Evolutionary conservation across 2,888 invertebrate species (phyloP).

Genomic region (Zelleria hepariella): DNA sequence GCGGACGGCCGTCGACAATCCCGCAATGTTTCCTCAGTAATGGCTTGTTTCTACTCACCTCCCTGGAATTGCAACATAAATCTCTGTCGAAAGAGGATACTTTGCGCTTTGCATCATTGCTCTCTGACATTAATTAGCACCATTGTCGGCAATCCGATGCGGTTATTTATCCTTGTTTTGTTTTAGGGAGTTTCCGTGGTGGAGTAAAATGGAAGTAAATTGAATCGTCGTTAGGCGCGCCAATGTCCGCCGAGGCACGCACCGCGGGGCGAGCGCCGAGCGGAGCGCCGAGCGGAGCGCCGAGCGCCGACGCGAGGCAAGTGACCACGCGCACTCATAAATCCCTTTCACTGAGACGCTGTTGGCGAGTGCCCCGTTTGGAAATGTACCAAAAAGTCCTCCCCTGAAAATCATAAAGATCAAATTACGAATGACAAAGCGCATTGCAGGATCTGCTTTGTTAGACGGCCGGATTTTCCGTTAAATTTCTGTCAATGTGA

Average conservation of each 20-base stretch:
- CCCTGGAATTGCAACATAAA: slow-evolving; percentile 45
- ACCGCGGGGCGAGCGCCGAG: background rate
- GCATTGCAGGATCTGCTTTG: slow-evolving; percentile 22
- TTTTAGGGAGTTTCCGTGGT: background rate
- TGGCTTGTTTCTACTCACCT: slow-evolving; percentile 37
- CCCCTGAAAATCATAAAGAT: slow-evolving; percentile 46
- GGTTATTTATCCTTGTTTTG: background rate
- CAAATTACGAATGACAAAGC: slow-evolving; percentile 41
- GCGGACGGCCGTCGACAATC: slow-evolving; percentile 36
- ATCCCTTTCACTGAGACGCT: slow-evolving; percentile 35
- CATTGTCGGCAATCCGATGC: background rate
- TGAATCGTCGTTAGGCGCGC: background rate
- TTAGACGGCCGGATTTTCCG: background rate
- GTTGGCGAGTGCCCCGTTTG: slow-evolving; percentile 52
- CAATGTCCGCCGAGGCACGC: background rate
- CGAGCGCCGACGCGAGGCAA: slow-evolving; percentile 23
- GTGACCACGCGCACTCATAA: slow-evolving; percentile 39
- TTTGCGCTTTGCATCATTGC: slow-evolving; percentile 30
- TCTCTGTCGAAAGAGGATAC: slow-evolving; percentile 39
- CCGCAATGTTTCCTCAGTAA: slow-evolving; percentile 33
- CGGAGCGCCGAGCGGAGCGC: too few relatives aligned
- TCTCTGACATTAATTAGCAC: slow-evolving; percentile 9
- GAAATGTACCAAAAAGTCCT: slow-evolving; percentile 58
- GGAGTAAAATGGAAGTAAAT: background rate
- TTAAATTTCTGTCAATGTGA: background rate